Conservation (phyloP, 1,140 invertebrate genomes). For the Procambarus virginalis region DNA sequence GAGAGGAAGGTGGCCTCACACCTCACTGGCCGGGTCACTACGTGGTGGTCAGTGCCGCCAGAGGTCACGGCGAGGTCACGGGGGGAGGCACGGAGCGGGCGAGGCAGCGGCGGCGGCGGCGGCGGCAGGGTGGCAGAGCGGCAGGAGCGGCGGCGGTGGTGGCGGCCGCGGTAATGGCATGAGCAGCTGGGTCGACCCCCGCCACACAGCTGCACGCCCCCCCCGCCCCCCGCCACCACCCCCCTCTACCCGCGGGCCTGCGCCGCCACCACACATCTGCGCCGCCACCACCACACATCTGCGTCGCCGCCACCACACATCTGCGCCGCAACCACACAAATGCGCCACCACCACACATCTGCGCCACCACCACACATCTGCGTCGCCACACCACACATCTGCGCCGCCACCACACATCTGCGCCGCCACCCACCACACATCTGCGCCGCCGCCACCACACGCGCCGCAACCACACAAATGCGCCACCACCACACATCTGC, state of each 20-base stretch:
- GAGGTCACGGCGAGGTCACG: background rate
- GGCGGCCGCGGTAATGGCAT: conserved; percentile 43
- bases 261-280: no score
- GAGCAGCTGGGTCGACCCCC: background rate
- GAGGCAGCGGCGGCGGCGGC: background rate
- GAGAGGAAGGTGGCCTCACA: background rate
- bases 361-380: no score
- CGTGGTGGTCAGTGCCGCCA: background rate
- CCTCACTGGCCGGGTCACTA: background rate
- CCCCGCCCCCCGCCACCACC: background rate
- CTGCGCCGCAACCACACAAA: background rate
- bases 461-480: no score
- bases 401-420: no score
- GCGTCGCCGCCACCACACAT: background rate
- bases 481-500: no score
- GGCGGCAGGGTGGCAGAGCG: conserved; percentile 21
- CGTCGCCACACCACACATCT: no score
- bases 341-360: no score
- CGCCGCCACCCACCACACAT: no score
- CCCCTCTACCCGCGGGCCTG: no score
- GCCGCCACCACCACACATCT: background rate
- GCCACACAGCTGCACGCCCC: background rate
- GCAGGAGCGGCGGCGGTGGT: conserved; percentile 43
- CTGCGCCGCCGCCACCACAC: no score
- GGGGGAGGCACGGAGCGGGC: background rate